Evolutionary conservation across 2,888 invertebrate species (phyloP).

Genomic region (Cistogaster globosa): DNA sequence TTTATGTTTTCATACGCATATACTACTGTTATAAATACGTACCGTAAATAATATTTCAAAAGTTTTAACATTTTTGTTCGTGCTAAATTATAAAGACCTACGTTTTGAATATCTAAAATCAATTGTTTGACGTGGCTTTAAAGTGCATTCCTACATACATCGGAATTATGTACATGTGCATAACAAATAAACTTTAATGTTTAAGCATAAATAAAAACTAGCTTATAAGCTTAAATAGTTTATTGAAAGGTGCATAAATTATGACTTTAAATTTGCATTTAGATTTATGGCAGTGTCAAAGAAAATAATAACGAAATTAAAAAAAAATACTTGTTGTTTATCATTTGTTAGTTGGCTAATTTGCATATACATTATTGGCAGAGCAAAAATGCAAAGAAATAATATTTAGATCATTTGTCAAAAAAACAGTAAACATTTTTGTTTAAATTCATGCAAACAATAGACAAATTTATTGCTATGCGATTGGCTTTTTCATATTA

Average conservation of each 20-base stretch:
- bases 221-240: slow-evolving; percentile 61
- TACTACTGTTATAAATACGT: too few relatives aligned
- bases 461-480: too few relatives aligned
- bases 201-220: slow-evolving; percentile 43
- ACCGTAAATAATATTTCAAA: neutral
- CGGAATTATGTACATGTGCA: neutral
- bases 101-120: slow-evolving; percentile 47
- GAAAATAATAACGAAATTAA: neutral
- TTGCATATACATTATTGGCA: slow-evolving; percentile 48
- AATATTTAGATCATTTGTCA: slow-evolving; percentile 66
- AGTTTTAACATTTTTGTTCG: neutral
- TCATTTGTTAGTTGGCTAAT: slow-evolving; percentile 53
- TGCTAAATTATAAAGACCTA: slow-evolving; percentile 51
- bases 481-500: too few relatives aligned
- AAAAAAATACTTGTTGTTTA: slow-evolving; percentile 54
- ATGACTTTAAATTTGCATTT: slow-evolving; percentile 68
- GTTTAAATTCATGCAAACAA: too few relatives aligned
- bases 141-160: slow-evolving; percentile 2
- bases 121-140: neutral
- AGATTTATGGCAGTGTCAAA: slow-evolving; percentile 61
- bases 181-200: slow-evolving; percentile 40
- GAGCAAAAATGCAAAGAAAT: slow-evolving; percentile 1
- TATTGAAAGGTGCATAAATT: slow-evolving; percentile 70
- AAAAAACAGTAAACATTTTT: slow-evolving; percentile 17
- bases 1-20: neutral